These are phyloP conservation scores for Heliconius himera DNA, from an alignment of 1,140 invertebrate species.

Conservation along the genomic window DNA sequence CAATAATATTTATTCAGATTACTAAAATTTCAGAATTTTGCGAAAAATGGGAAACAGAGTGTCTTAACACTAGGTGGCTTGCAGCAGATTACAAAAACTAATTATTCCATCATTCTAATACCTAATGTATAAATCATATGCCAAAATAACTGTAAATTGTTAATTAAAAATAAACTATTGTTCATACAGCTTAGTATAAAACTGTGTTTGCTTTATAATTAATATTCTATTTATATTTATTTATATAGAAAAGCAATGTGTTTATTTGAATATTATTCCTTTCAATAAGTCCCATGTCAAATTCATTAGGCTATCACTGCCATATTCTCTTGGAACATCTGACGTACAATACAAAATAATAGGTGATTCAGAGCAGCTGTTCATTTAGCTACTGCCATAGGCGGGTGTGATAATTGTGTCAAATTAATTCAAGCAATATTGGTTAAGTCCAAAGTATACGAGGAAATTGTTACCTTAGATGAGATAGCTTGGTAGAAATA, in stretches of 20 bases:
- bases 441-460: slow-evolving; percentile 10
- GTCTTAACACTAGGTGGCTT: no score
- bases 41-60: no score
- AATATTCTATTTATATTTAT: not conserved
- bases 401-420: slow-evolving; percentile 10
- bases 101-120: not conserved
- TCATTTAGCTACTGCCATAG: slow-evolving; percentile 8
- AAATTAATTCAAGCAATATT: slow-evolving; percentile 7
- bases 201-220: not conserved
- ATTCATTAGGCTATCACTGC: not conserved
- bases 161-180: not conserved
- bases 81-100: no score
- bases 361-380: not conserved
- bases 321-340: slow-evolving; percentile 1
- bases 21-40: no score
- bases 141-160: no score
- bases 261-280: not conserved
- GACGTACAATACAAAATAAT: slow-evolving; percentile 5
- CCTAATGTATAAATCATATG: not conserved
- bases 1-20: no score
- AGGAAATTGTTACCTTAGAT: not conserved
- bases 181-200: not conserved
- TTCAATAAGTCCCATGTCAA: not conserved
- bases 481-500: not conserved
- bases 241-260: not conserved